These are phyloP conservation scores for Laticauda colubrina DNA, from an alignment of 2,113 vertebrate species.

Conservation along the genomic window DNA sequence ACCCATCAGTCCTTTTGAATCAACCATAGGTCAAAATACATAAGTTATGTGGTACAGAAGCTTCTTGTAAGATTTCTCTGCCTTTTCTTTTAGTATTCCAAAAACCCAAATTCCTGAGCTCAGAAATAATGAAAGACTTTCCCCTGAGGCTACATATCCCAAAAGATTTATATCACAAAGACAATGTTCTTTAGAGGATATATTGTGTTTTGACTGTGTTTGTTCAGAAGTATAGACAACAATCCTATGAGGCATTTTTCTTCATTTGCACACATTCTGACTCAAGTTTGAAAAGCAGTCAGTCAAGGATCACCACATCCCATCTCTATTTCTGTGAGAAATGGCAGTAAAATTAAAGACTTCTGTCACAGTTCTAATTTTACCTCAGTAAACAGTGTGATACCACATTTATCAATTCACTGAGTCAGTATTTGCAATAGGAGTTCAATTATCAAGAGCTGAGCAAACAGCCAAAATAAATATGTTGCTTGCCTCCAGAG, in stretches of 20 bases:
- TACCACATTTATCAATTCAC: slow-evolving; percentile 6
- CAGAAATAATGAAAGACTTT: slow-evolving; percentile 1
- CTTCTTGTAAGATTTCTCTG: not conserved
- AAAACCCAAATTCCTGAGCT: not conserved
- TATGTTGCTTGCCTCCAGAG: not conserved
- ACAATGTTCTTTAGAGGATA: not conserved
- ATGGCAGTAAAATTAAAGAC: not conserved
- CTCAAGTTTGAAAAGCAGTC: fast-evolving
- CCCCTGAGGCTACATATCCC: not conserved
- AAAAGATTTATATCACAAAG: slow-evolving; percentile 13
- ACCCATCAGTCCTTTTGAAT: not conserved
- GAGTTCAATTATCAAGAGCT: not conserved
- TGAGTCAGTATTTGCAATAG: not conserved
- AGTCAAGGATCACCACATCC: not conserved
- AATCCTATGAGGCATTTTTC: not conserved
- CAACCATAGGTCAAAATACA: not conserved
- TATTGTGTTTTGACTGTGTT: not conserved
- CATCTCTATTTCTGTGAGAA: not conserved
- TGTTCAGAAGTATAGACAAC: slow-evolving; percentile 22
- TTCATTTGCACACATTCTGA: not conserved
- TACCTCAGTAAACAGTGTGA: slow-evolving; percentile 19
- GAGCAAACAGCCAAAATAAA: slow-evolving; percentile 19
- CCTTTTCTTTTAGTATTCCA: not conserved
- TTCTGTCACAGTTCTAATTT: not conserved
- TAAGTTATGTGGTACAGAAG: not conserved